Conservation (phyloP, 2,113 vertebrate genomes). For the Corythaeola cristata region DNA sequence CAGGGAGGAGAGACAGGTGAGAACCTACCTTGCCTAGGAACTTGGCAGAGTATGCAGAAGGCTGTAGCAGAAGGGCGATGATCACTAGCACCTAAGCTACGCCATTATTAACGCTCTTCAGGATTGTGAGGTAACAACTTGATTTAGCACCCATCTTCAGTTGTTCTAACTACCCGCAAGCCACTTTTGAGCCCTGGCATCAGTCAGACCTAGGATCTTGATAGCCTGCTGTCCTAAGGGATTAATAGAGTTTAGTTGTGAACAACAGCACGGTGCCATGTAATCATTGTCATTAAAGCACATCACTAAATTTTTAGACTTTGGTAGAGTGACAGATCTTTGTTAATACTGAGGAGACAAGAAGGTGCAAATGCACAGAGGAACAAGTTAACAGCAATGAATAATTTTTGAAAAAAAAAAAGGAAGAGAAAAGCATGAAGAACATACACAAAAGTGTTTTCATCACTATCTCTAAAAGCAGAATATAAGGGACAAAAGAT, state of each 20-base stretch:
- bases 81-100: neutral
- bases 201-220: neutral
- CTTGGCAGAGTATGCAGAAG: neutral
- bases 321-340: neutral
- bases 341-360: neutral
- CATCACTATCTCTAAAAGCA: neutral
- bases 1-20: neutral
- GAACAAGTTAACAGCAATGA: neutral
- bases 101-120: neutral
- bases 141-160: neutral
- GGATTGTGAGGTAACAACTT: neutral
- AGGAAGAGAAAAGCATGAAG: neutral
- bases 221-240: accelerated
- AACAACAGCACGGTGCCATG: neutral
- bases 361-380: neutral
- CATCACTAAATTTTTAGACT: neutral
- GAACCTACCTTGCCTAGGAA: neutral
- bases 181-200: neutral
- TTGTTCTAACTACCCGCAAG: neutral
- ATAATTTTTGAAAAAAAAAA: neutral
- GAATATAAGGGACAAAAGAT: neutral
- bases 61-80: neutral
- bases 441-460: neutral
- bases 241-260: neutral
- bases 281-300: neutral